Conservation (phyloP, 1,140 invertebrate genomes). For the Penaeus indicus region DNA sequence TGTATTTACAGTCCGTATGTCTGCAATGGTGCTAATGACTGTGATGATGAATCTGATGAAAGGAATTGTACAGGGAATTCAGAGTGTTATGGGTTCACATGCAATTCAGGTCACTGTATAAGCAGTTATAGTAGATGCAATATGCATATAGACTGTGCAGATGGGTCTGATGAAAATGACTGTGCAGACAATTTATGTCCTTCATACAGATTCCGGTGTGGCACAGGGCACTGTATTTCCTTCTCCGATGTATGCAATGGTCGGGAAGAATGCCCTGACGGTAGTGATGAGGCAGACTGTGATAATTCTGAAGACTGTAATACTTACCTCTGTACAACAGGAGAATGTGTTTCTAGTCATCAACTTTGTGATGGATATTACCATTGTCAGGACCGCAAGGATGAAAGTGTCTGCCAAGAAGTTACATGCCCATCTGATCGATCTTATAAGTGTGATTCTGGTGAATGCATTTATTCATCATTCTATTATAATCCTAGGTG, state of each 20-base stretch:
- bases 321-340: not conserved
- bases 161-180: not conserved
- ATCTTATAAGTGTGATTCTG: not conserved
- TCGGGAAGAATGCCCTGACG: not conserved
- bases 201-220: not conserved
- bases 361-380: not conserved
- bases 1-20: not conserved
- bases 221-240: not conserved
- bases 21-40: not conserved
- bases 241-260: not conserved
- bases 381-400: not conserved
- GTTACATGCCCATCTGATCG: not conserved
- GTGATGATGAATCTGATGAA: conserved; percentile 3
- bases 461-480: not conserved
- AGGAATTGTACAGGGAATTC: not conserved
- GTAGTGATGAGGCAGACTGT: not conserved
- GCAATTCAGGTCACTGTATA: not conserved
- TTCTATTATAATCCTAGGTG: not conserved
- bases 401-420: not conserved
- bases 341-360: not conserved
- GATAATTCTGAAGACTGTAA: not conserved
- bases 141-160: not conserved
- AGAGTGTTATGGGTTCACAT: not conserved
- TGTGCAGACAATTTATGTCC: not conserved
- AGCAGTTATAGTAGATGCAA: not conserved